These are phyloP conservation scores for Polypedilum pembai DNA, from an alignment of 1,140 invertebrate species.

Conservation along the genomic window DNA sequence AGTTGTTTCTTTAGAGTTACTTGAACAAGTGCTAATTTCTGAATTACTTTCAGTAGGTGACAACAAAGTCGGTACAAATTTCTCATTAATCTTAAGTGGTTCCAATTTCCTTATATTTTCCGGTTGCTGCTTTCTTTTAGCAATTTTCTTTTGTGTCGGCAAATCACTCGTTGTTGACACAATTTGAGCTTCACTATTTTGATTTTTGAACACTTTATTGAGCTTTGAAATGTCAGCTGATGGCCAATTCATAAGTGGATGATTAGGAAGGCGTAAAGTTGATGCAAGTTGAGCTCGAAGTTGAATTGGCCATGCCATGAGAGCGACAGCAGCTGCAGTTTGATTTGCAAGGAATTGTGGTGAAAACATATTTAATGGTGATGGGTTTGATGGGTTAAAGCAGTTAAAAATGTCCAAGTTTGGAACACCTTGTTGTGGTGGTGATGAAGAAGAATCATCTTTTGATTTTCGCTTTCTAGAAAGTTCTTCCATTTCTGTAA, in stretches of 20 bases:
- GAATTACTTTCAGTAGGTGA: constrained; percentile 48
- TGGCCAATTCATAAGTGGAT: constrained; percentile 39
- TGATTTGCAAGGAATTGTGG: constrained; percentile 50
- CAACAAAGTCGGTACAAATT: constrained; percentile 43
- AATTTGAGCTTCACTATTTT: constrained; percentile 46
- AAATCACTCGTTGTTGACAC: constrained; percentile 40
- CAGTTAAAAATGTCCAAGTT: constrained; percentile 30
- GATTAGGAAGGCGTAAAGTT: constrained; percentile 33
- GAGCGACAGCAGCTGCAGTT: constrained; percentile 47
- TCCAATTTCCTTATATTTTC: constrained; percentile 38
- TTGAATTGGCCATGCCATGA: constrained; percentile 42
- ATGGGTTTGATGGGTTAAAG: constrained; percentile 43
- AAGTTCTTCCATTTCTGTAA: constrained; percentile 17
- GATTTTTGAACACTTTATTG: constrained; percentile 40
- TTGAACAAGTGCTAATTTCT: constrained; percentile 40
- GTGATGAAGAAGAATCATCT: background rate
- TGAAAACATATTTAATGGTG: constrained; percentile 46
- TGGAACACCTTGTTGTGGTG: background rate
- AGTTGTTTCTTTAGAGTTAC: constrained; percentile 30
- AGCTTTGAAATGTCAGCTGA: constrained; percentile 38
- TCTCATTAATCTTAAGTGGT: constrained; percentile 42
- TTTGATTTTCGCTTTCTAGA: background rate
- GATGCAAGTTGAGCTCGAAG: constrained; percentile 41
- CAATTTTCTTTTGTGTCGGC: constrained; percentile 33
- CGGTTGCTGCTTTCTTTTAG: constrained; percentile 36